Evolutionary conservation across 2,797 vertebrate genomes (phyloP).

Genomic region (Natrix natrix): DNA sequence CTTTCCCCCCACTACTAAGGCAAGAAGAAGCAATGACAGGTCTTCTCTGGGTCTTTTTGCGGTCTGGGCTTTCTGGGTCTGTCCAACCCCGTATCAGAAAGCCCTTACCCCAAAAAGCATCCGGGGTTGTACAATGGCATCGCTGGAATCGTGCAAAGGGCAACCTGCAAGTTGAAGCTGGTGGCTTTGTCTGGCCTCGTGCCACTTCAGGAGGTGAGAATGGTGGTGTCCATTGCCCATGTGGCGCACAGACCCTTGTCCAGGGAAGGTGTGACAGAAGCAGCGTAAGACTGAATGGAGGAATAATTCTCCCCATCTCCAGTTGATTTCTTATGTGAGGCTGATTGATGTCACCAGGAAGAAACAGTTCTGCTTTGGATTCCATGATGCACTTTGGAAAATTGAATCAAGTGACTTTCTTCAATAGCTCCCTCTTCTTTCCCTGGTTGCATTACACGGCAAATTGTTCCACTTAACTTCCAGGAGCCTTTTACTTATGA

Average conservation of each 20-base stretch:
- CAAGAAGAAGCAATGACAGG: neutral
- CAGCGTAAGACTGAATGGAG: neutral
- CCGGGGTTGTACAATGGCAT: constrained; percentile 42
- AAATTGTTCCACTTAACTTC: neutral
- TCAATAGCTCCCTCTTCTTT: neutral
- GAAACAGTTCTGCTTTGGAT: neutral
- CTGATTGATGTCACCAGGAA: neutral
- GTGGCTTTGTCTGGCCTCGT: no score
- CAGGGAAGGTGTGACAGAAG: neutral
- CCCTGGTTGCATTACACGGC: no score
- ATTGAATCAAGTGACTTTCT: neutral
- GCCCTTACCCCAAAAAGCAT: constrained; percentile 65
- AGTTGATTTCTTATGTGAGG: neutral
- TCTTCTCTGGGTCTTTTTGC: constrained; percentile 58
- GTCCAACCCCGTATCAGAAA: constrained; percentile 56
- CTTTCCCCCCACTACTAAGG: neutral
- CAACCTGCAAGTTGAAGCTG: neutral
- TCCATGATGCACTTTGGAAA: neutral
- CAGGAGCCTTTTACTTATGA: no score
- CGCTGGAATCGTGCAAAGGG: neutral
- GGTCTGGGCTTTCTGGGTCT: constrained; percentile 62
- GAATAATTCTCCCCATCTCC: neutral
- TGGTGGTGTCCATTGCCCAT: neutral
- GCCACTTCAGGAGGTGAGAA: neutral
- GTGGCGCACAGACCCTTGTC: neutral